These are phyloP conservation scores for Cherax destructor DNA, from an alignment of 1,140 invertebrate species.

Conservation along the genomic window DNA sequence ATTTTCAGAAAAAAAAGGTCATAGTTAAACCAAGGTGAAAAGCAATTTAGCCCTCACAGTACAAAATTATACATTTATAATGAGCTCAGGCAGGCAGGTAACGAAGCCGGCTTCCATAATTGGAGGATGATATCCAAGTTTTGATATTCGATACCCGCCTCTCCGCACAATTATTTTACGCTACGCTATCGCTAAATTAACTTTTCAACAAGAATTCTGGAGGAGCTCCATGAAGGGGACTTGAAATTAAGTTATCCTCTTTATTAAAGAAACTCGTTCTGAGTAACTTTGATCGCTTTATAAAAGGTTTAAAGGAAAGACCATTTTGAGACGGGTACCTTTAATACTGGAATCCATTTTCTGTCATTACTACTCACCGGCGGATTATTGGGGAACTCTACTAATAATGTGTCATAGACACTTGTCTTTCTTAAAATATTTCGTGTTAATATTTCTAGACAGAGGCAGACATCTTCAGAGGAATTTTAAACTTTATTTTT, in stretches of 20 bases:
- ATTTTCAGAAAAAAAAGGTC: constrained; percentile 7
- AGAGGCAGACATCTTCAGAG: too few species aligned
- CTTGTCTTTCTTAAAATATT: too few species aligned
- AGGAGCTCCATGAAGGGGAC: not conserved
- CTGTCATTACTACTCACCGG: too few species aligned
- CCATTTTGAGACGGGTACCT: too few species aligned
- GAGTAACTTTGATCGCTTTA: not conserved
- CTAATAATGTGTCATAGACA: too few species aligned
- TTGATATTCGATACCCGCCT: not conserved
- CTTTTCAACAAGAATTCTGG: not conserved
- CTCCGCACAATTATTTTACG: not conserved
- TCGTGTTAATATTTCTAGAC: too few species aligned
- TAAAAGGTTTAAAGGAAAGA: not conserved
- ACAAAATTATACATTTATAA: constrained; percentile 50
- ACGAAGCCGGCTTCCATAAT: constrained; percentile 28
- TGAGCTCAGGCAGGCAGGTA: constrained; percentile 41
- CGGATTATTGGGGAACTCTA: too few species aligned
- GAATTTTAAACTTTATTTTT: too few species aligned
- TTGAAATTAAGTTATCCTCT: not conserved
- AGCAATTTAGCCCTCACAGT: constrained; percentile 41
- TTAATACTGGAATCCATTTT: too few species aligned
- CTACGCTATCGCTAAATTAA: not conserved
- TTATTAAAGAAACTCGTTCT: not conserved
- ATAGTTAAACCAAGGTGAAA: constrained; percentile 48
- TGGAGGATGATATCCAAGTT: not conserved